A percentile compares a stretch with the other conserved stretches of the same genome.
phyloP scores from a whole-genome alignment of 2,113 vertebrate genomes.

The Pterocles gutturalis region DNA sequence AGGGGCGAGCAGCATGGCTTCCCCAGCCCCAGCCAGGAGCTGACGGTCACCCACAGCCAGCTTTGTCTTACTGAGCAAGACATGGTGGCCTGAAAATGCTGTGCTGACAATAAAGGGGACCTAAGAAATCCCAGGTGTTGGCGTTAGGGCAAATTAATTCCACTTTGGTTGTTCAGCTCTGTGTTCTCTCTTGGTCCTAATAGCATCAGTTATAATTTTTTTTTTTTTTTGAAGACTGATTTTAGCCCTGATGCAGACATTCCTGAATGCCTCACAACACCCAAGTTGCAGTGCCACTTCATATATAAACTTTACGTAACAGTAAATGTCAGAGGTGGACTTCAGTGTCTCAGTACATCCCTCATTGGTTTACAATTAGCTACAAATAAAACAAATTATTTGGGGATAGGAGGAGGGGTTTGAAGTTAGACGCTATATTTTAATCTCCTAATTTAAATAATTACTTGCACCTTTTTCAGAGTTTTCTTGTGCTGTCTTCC shows the following conservation, averaged over 20 bases:
- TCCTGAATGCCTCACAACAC: neutral
- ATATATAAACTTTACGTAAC: neutral
- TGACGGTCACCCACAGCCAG: neutral
- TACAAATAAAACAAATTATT: neutral
- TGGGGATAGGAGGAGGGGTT: fast-evolving
- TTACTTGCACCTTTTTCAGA: neutral
- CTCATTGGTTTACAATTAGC: neutral
- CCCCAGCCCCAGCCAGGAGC: neutral
- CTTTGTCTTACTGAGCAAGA: neutral
- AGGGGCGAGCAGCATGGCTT: fast-evolving
- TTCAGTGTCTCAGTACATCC: neutral
- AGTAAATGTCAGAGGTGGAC: neutral
- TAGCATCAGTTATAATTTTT: fast-evolving
- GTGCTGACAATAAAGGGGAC: neutral
- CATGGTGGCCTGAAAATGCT: neutral
- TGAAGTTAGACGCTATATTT: neutral
- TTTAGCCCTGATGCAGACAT: neutral
- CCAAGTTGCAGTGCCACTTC: neutral
- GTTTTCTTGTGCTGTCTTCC: neutral
- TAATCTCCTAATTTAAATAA: neutral
- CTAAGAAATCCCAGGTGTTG: neutral
- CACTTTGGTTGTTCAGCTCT: neutral
- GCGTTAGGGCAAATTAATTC: neutral
- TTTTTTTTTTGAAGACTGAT: neutral
- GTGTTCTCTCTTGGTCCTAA: neutral